Percentiles rank a stretch among this genome's conserved stretches.
phyloP scores from a whole-genome alignment of 2,888 invertebrate genomes.

The Dermolepida albohirtum region DNA sequence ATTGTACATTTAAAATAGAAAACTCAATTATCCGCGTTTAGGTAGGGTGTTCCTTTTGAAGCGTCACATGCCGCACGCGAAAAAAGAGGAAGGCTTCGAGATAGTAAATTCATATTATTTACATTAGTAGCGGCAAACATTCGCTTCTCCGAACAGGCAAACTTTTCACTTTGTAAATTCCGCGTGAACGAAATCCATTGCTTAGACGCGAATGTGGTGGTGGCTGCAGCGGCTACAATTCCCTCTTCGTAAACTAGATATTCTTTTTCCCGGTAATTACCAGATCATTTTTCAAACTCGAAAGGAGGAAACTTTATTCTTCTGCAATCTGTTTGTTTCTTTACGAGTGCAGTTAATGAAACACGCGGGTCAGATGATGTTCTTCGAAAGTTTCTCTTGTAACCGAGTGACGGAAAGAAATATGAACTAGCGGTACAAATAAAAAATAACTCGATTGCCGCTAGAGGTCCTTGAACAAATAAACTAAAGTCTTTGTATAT shows the following conservation, averaged over 20 bases:
- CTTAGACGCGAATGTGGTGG: constrained; percentile 13
- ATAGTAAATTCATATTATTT: constrained; percentile 30
- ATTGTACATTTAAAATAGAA: constrained; percentile 41
- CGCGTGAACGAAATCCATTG: constrained; percentile 19
- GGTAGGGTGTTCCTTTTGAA: constrained; percentile 38
- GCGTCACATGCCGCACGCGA: constrained; percentile 5
- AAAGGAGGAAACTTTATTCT: constrained; percentile 20
- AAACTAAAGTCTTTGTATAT: constrained; percentile 44
- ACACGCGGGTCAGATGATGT: constrained; percentile 25
- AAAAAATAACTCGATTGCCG: constrained; percentile 48
- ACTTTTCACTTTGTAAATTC: constrained; percentile 24
- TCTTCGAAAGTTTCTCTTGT: constrained; percentile 35
- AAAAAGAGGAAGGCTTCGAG: constrained; percentile 12
- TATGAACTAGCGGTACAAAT: constrained; percentile 52
- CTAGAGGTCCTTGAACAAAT: constrained; percentile 49
- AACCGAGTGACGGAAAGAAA: constrained; percentile 45
- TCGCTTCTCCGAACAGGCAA: background rate
- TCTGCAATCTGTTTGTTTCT: constrained; percentile 29
- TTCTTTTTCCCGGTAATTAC: constrained; percentile 28
- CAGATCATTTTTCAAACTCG: constrained; percentile 26
- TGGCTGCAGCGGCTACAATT: background rate
- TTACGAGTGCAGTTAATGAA: constrained; percentile 37
- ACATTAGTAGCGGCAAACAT: constrained; percentile 18
- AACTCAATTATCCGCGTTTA: constrained; percentile 29
- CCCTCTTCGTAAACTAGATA: background rate